Evolutionary conservation across 1,140 invertebrate species (phyloP), one percentile per base, ranked within the genome.

Genomic region (Apis dorsata): DNA sequence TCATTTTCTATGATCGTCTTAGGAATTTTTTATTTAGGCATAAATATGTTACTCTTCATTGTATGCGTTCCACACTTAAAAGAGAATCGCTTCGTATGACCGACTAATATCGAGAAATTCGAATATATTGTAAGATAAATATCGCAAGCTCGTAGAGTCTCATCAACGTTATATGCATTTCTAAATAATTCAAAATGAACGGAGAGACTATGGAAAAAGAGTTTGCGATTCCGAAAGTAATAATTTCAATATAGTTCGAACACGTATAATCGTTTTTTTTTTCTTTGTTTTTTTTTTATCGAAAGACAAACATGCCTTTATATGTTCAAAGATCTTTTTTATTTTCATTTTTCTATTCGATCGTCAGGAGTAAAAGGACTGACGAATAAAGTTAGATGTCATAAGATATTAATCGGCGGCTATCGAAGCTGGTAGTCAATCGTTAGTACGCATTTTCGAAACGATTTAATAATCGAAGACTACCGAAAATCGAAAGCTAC

Each of bases 401-500:
- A 21, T 13, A 21, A 44, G 74, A 87, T 87, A 87, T 81, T 78
- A 85, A 62, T 73, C 83, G 78, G 60, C n/a, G 75, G 60, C 82
- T 55, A 75, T 76, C 65, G 59, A 81, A 59, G 77, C 60, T 76
- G 55, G 78, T 81, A 79, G 69, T 63, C 77, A 51, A 81, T 81
- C 63, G 65, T 75, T 62, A 62, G 19, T 28, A 66, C 44, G 53
- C 44, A 28, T 62, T 85, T 60, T 70, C 77, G 76, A 84, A 76
- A 65, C 81, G 21, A 44, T 59, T 93, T 72, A 83, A 83, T 81
- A 93, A 75, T 94, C 90, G 82, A 94, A 92, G 86, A 94, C 88
- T 85, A 93, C 83, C 74, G 92, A 86, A 71, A 94, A 93, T 89
- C 91, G 90, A 91, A 93, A 92, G 84, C 90, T 93, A 90, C 89